phyloP scores from a whole-genome alignment of 1,140 invertebrate genomes.

The Aphaenogaster ashmeadi region DNA sequence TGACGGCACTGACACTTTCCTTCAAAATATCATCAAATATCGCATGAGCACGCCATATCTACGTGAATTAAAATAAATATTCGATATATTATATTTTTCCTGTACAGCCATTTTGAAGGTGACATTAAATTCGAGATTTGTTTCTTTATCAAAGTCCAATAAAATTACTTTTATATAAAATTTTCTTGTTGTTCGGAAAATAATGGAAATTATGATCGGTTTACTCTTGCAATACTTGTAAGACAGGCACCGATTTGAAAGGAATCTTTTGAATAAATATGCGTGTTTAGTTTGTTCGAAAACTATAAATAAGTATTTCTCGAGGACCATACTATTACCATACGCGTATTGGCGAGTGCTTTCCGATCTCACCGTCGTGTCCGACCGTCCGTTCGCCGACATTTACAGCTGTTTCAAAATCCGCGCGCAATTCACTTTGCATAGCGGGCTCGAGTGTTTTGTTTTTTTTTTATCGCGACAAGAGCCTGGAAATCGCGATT shows the following conservation, averaged over 20 bases:
- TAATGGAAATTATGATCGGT: not conserved
- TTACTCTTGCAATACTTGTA: not conserved
- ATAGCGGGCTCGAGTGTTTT: slow-evolving; percentile 27
- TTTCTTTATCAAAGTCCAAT: not conserved
- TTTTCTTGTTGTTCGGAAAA: not conserved
- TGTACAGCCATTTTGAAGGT: not conserved
- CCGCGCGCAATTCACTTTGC: slow-evolving; percentile 52
- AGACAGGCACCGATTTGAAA: not conserved
- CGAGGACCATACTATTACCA: slow-evolving; percentile 13
- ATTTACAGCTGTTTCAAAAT: slow-evolving; percentile 44
- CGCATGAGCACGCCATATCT: not conserved
- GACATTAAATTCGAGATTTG: not conserved
- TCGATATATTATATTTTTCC: not conserved
- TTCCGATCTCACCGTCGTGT: slow-evolving; percentile 26
- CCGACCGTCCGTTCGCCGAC: slow-evolving; percentile 27
- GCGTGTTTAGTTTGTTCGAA: not conserved
- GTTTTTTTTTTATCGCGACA: slow-evolving; percentile 24
- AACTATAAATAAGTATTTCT: not conserved
- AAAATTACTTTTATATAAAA: not conserved
- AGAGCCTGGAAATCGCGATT: slow-evolving; percentile 8
- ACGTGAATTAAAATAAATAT: not conserved
- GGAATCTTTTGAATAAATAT: not conserved
- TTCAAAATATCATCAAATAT: not conserved
- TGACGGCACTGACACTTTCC: not conserved
- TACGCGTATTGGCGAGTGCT: not conserved